phyloP scores from a whole-genome alignment of 2,888 invertebrate genomes.

The Nasonovia ribisnigri region DNA sequence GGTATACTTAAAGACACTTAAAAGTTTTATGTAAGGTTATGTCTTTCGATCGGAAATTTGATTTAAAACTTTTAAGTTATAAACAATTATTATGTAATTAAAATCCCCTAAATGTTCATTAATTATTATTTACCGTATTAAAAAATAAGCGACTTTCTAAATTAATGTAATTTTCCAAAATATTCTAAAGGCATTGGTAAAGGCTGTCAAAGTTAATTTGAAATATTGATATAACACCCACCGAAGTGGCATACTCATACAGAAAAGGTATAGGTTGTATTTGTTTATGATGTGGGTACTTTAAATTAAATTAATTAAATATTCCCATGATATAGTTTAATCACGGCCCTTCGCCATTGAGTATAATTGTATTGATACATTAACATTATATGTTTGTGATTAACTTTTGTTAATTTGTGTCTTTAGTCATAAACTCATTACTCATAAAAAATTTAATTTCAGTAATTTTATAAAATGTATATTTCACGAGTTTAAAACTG shows the following conservation, averaged over 20 bases:
- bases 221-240: neutral
- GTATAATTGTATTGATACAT: neutral
- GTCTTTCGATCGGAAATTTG: neutral
- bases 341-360: neutral
- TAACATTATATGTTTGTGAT: neutral
- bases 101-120: neutral
- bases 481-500: neutral
- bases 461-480: neutral
- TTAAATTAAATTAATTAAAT: slow-evolving; percentile 3
- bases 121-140: neutral
- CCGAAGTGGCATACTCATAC: neutral
- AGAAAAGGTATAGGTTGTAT: neutral
- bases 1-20: neutral
- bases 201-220: neutral
- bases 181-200: neutral
- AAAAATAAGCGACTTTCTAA: neutral
- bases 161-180: neutral
- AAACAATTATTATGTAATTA: neutral
- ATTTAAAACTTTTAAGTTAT: neutral
- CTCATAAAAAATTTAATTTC: neutral
- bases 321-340: slow-evolving; percentile 1
- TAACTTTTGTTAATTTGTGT: neutral
- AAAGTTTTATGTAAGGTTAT: neutral
- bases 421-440: neutral
- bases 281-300: neutral